phyloP scores from a whole-genome alignment of 2,113 vertebrate genomes.

The Podarcis cretensis region DNA sequence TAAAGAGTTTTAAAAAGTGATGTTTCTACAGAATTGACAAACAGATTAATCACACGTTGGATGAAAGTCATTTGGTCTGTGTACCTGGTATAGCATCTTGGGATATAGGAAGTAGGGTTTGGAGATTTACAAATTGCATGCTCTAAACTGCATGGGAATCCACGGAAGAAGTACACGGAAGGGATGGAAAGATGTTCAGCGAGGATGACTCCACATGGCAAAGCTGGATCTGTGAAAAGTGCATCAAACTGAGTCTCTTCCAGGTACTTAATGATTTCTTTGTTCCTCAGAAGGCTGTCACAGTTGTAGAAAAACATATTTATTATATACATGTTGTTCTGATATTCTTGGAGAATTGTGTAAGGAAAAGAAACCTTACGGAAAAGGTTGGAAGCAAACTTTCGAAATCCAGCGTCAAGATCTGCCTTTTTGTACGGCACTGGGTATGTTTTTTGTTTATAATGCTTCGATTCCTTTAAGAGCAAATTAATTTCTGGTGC shows the following conservation, averaged over 20 bases:
- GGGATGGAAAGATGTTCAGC: conserved; percentile 68
- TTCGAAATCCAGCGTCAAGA: rapidly evolving
- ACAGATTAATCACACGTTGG: conserved; percentile 78
- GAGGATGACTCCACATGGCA: conserved; percentile 71
- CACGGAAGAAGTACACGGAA: conserved; percentile 71
- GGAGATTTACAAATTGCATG: conserved; percentile 68
- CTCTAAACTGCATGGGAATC: conserved; percentile 72
- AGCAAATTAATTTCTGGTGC: conserved; percentile 79
- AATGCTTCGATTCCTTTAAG: conserved; percentile 76
- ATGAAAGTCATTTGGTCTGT: conserved; percentile 83
- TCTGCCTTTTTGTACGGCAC: conserved; percentile 66
- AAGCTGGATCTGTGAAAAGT: conserved; percentile 71
- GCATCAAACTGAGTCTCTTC: conserved; percentile 70
- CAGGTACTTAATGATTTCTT: conserved; percentile 56
- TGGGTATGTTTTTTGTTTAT: conserved; percentile 67
- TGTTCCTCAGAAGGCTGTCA: conserved; percentile 71
- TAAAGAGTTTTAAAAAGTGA: conserved; percentile 70
- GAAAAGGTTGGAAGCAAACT: conserved; percentile 33
- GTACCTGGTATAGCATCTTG: conserved; percentile 75
- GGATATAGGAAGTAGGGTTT: conserved; percentile 72
- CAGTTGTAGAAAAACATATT: conserved; percentile 50
- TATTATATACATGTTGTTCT: background rate
- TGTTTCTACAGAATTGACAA: conserved; percentile 75
- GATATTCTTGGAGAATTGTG: background rate
- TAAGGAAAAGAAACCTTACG: background rate